Percentiles rank a stretch among this genome's conserved stretches.
Conservation (phyloP, 1,140 invertebrate species). For the Reticulitermes speratus region DNA sequence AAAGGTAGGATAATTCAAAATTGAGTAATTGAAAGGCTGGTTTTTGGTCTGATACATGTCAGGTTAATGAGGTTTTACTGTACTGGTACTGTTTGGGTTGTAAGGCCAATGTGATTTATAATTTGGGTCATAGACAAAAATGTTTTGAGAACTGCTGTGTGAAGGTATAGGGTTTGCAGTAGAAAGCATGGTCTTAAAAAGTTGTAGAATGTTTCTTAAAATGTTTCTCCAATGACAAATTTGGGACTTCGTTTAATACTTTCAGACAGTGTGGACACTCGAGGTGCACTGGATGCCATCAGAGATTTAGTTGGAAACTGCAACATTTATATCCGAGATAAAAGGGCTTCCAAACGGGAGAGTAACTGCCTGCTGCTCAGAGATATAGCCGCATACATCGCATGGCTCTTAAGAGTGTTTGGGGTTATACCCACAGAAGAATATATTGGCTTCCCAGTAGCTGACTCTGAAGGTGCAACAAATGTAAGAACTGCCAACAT, state of each 20-base stretch:
- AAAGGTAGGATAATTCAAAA: too few species aligned
- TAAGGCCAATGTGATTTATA: too few species aligned
- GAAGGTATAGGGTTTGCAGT: too few species aligned
- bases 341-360: slow-evolving; percentile 46
- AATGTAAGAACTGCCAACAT: slow-evolving; percentile 53
- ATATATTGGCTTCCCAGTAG: slow-evolving; percentile 76
- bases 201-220: too few species aligned
- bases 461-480: slow-evolving; percentile 42
- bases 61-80: too few species aligned
- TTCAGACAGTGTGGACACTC: slow-evolving; percentile 94
- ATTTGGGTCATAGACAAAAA: too few species aligned
- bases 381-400: slow-evolving; percentile 78
- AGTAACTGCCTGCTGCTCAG: slow-evolving; percentile 61
- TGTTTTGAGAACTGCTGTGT: too few species aligned
- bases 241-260: neutral
- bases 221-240: too few species aligned
- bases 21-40: too few species aligned
- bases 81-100: too few species aligned
- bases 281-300: slow-evolving; percentile 76
- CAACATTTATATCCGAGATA: slow-evolving; percentile 83
- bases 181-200: too few species aligned
- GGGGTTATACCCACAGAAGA: slow-evolving; percentile 74
- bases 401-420: slow-evolving; percentile 84
- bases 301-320: slow-evolving; percentile 76
- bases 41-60: too few species aligned